Conservation (phyloP, 1,140 invertebrate genomes). For the Saccostrea echinata region DNA sequence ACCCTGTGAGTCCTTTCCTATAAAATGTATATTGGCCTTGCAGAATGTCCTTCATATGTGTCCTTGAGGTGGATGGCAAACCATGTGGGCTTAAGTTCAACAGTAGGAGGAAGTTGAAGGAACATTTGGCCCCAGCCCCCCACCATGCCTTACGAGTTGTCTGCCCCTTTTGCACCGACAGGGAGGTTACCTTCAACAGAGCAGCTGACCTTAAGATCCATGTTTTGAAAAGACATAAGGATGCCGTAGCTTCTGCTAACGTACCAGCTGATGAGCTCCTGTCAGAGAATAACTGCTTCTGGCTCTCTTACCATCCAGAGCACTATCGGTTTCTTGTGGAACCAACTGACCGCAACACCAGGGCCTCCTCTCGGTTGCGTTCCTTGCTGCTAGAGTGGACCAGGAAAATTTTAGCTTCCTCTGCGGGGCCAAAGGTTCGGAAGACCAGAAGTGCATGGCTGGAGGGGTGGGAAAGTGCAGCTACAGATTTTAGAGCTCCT, state of each 20-base stretch:
- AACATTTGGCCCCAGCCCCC: not conserved
- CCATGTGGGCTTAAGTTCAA: not conserved
- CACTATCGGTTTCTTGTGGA: not conserved
- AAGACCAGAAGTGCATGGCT: not conserved
- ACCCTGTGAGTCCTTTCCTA: not conserved
- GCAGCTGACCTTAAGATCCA: not conserved
- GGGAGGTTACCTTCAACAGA: not conserved
- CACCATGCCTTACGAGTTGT: not conserved
- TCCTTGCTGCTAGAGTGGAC: not conserved
- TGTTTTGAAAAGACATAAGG: not conserved
- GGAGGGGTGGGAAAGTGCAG: not conserved
- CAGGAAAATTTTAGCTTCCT: not conserved
- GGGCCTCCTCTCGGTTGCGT: not conserved
- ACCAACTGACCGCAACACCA: not conserved
- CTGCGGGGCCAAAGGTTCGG: not conserved
- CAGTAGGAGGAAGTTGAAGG: no score
- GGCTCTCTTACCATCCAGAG: not conserved
- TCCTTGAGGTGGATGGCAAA: not conserved
- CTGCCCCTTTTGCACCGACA: not conserved
- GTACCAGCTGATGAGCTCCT: no score
- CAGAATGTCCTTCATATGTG: not conserved
- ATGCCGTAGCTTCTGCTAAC: not conserved
- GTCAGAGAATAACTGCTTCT: slow-evolving; percentile 1
- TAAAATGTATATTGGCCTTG: not conserved
- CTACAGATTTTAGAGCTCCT: not conserved